Conservation (phyloP, 2,888 invertebrate genomes). For the Rotaria socialis region DNA sequence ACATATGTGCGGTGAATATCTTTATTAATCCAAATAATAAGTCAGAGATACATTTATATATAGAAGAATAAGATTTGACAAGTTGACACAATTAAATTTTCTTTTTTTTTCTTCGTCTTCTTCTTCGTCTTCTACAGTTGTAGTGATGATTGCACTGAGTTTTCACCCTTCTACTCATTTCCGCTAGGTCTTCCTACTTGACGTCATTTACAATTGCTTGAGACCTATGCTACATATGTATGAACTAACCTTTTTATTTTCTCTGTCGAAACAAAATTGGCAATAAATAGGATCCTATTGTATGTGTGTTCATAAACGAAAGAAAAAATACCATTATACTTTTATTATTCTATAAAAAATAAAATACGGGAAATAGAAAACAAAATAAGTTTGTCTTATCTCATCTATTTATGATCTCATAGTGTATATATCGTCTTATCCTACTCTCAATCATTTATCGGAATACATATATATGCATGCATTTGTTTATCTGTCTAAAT, state of each 20-base stretch:
- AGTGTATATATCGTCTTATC: too few relatives aligned
- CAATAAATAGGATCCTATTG: too few relatives aligned
- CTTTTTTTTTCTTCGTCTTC: not conserved
- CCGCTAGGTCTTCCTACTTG: conserved; percentile 13
- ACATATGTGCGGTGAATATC: not conserved
- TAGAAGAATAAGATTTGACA: conserved; percentile 19
- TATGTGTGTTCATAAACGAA: too few relatives aligned
- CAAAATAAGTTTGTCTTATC: not conserved
- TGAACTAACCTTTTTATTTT: not conserved
- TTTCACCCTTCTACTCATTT: conserved; percentile 18
- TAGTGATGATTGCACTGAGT: conserved; percentile 6
- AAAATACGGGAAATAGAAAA: not conserved
- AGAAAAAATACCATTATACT: not conserved
- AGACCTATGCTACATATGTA: not conserved
- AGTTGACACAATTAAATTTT: conserved; percentile 38
- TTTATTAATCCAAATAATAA: not conserved
- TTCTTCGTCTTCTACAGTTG: not conserved
- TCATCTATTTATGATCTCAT: not conserved
- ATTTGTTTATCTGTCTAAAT: not conserved
- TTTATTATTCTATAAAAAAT: not conserved
- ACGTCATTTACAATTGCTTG: conserved; percentile 14
- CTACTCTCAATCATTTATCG: not conserved
- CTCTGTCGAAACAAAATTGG: not conserved
- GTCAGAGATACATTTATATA: not conserved
- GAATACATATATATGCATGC: not conserved